Evolutionary conservation across 2,888 invertebrate species (phyloP), one percentile per base, ranked within the genome.

Genomic region (Emesis castigata): DNA sequence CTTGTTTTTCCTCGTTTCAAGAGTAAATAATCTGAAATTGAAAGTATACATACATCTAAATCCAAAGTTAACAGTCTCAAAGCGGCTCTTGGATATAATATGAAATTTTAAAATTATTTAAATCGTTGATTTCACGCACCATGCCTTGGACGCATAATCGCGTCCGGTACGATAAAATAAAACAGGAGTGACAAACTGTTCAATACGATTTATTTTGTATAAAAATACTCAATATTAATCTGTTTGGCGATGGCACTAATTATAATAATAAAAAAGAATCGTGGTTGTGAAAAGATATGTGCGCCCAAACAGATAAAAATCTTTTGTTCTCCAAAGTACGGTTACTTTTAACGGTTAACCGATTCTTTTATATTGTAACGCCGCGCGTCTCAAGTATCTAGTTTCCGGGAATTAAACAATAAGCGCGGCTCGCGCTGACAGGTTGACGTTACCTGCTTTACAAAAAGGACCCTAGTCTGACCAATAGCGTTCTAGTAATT

Each of bases 1-100:
- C 69, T 69, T 69, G 69, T 69, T 69, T 69, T 69, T 69, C 69
- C 69, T 69, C 29, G 29, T 69, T 69, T 56, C 56, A 69, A 56
- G 56, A 69, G 53, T 69, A 69, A 53, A 69, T 69, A 69, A 69
- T 69, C 69, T 56, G 69, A 69, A 53, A 69, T 69, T 69, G 48
- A 69, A 69, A 69, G 69, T 39, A 68, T 48, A 39, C n/a, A 44
- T 68, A 68, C 31, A 48, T 53, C 48, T 39, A 20, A 68, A 68
- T 39, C 48, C 68, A 68, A 68, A 65, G 65, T 31, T 29, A 26
- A 39, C 34, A 66, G 39, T 66, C 39, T 66, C 39, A 66, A 66
- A 39, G 34, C 69, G 69, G 69, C 69, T 69, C 69, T 56, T 69
- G 53, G 69, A 56, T 69, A 69, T 69, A 69, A 53, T 56, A 69